phyloP scores from a whole-genome alignment of 2,113 vertebrate genomes.

The Artemisiospiza belli region DNA sequence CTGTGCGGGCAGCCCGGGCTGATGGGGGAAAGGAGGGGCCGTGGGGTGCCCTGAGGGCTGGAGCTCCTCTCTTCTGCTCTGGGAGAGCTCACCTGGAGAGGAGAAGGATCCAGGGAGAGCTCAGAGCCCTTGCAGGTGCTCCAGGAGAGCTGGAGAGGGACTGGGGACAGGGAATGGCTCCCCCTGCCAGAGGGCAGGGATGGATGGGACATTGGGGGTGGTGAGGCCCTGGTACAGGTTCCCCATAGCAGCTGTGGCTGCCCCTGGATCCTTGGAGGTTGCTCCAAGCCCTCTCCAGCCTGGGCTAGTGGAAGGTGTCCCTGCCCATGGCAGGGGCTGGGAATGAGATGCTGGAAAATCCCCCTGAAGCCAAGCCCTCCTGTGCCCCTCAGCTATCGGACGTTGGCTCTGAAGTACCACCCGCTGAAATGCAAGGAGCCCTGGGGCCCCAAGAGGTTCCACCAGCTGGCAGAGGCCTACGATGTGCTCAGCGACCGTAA shows the following conservation, averaged over 20 bases:
- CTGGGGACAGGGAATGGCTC: neutral
- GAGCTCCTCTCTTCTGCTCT: no score
- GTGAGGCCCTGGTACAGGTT: fast-evolving
- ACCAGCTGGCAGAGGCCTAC: conserved; percentile 87
- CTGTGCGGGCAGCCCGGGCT: no score
- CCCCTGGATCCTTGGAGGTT: neutral
- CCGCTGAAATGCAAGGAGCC: conserved; percentile 74
- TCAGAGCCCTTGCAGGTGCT: neutral
- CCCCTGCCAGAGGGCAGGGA: neutral
- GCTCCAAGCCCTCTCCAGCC: neutral
- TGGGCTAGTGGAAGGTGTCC: fast-evolving
- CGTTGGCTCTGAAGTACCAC: conserved; percentile 85
- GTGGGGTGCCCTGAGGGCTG: fast-evolving
- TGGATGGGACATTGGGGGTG: fast-evolving
- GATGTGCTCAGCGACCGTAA: conserved; percentile 94
- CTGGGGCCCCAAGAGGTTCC: conserved; percentile 74
- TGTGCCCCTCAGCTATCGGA: conserved; percentile 77
- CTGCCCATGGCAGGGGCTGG: neutral
- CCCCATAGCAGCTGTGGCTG: neutral
- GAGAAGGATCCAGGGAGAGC: neutral
- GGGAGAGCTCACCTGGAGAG: neutral
- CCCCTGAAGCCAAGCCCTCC: fast-evolving
- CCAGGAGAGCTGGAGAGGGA: neutral
- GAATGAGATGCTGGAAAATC: neutral
- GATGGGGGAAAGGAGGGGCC: neutral